Evolutionary conservation across 2,113 vertebrate species (phyloP).

Genomic region (Hippocampus barbouri): DNA sequence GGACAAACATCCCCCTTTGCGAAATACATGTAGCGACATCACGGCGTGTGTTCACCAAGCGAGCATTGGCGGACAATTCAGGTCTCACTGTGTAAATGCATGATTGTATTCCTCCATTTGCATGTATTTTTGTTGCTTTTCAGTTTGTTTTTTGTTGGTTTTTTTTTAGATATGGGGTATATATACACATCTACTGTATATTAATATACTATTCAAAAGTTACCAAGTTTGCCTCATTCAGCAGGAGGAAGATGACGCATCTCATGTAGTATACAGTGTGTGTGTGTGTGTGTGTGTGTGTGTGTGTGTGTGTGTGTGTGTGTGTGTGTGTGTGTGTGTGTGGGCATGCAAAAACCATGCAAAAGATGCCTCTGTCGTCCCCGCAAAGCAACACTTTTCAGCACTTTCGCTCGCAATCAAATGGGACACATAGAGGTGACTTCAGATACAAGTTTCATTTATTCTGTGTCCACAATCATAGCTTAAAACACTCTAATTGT

Average conservation of each 20-base stretch:
- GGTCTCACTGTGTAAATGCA: conserved; percentile 74
- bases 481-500: neutral
- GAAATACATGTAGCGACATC: conserved; percentile 70
- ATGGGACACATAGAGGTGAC: neutral
- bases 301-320: neutral
- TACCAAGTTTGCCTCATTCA: conserved; percentile 72
- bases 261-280: conserved; percentile 15
- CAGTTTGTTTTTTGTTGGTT: conserved; percentile 21
- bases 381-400: neutral
- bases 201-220: conserved; percentile 30
- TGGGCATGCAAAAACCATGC: neutral
- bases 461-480: neutral
- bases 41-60: conserved; percentile 2
- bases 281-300: neutral
- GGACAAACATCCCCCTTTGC: conserved; percentile 58
- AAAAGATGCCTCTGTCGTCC: neutral
- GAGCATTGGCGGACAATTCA: conserved; percentile 59
- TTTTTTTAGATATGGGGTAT: conserved; percentile 2
- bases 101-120: conserved; percentile 71
- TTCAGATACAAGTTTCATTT: neutral
- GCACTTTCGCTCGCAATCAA: neutral
- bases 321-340: neutral
- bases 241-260: conserved; percentile 43
- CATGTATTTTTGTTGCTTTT: conserved; percentile 62
- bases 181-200: conserved; percentile 20